Evolutionary conservation across 2,113 vertebrate genomes (phyloP).

Genomic region (Xenus cinereus): DNA sequence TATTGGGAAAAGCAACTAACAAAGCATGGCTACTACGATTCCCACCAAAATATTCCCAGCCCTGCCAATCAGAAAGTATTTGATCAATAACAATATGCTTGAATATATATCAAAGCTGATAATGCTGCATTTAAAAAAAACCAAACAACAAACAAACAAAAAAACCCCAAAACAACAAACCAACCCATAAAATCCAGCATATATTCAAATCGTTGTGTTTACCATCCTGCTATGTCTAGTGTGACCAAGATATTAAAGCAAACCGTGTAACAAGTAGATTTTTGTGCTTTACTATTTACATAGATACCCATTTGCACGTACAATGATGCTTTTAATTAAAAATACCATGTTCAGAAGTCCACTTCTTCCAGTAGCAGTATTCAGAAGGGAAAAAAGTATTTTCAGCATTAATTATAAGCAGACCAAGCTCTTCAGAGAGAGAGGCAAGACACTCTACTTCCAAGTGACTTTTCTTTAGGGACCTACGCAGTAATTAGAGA

Average conservation of each 20-base stretch:
- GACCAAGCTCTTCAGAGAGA: constrained; percentile 19
- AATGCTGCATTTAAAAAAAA: not conserved
- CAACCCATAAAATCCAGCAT: not conserved
- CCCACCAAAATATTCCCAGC: not conserved
- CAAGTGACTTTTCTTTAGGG: constrained; percentile 12
- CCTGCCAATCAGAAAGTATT: not conserved
- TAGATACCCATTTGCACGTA: not conserved
- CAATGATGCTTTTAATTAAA: constrained; percentile 17
- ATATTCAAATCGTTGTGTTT: not conserved
- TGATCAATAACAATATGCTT: not conserved
- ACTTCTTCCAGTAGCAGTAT: not conserved
- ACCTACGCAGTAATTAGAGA: constrained; percentile 14
- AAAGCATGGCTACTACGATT: not conserved
- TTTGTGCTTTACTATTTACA: not conserved
- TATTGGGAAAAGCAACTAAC: not conserved
- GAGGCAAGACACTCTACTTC: not conserved
- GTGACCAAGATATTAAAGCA: not conserved
- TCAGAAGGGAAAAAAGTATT: constrained; percentile 19
- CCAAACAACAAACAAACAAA: no score
- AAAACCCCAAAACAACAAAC: not conserved
- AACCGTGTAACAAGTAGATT: not conserved
- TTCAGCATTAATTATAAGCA: constrained; percentile 51
- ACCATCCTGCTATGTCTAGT: not conserved
- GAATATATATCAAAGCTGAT: not conserved
- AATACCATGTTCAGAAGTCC: not conserved